Conservation (phyloP, 2,797 vertebrate species). For the Myiotriccus ornatus region DNA sequence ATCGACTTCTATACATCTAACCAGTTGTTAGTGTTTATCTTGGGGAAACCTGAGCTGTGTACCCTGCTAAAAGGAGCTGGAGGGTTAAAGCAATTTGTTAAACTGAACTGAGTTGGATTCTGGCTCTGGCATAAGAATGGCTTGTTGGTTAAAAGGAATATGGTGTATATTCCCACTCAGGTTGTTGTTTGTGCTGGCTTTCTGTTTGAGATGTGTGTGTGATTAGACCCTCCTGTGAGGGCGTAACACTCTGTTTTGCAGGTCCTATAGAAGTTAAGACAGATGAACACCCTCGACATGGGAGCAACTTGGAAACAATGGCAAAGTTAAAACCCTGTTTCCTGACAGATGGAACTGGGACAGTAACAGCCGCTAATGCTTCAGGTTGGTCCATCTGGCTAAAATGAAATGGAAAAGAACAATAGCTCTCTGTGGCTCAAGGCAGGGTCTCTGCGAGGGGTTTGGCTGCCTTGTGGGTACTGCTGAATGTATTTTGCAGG, state of each 20-base stretch:
- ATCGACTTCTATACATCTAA: background rate
- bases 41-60: background rate
- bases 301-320: constrained; percentile 84
- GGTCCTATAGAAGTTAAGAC: constrained; percentile 85
- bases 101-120: background rate
- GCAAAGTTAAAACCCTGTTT: constrained; percentile 90
- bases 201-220: background rate
- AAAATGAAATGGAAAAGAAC: background rate
- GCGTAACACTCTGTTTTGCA: constrained; percentile 41
- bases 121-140: rapidly evolving
- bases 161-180: background rate
- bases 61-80: background rate
- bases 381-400: constrained; percentile 80
- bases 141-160: background rate
- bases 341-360: constrained; percentile 87
- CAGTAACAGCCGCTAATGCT: constrained; percentile 91
- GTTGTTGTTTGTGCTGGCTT: background rate
- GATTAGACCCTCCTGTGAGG: background rate
- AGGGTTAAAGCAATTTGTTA: background rate
- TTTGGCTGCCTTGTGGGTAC: background rate
- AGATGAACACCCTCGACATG: constrained; percentile 92
- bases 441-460: background rate
- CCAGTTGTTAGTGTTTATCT: background rate
- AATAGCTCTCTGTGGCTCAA: background rate
- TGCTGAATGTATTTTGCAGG: background rate